These are phyloP conservation scores for Mesocentrotus franciscanus DNA, from an alignment of 53 echinoderm and acorn worm genomes.

Conservation along the genomic window DNA sequence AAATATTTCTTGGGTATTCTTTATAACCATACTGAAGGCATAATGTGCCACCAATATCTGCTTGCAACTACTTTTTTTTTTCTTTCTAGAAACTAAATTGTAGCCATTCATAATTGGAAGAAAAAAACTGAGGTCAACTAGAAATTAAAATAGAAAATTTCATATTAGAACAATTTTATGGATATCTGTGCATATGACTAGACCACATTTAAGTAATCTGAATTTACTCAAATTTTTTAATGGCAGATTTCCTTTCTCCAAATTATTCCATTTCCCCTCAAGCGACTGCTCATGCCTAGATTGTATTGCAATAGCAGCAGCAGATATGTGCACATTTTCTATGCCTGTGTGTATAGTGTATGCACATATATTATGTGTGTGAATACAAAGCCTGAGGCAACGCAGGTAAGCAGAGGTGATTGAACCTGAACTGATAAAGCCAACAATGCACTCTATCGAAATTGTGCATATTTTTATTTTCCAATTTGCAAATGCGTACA, in stretches of 20 bases:
- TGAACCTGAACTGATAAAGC: not conserved
- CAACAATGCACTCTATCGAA: not conserved
- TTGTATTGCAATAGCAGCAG: not conserved
- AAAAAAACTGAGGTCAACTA: not conserved
- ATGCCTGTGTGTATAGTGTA: not conserved
- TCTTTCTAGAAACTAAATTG: not conserved
- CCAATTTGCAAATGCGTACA: not conserved
- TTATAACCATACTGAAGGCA: not conserved
- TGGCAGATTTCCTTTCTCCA: not conserved
- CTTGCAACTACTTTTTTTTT: not conserved
- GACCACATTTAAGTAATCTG: not conserved
- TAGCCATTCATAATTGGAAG: not conserved
- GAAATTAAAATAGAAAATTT: not conserved
- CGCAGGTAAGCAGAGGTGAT: not conserved
- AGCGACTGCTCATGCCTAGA: not conserved
- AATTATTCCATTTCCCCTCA: conserved; percentile 29
- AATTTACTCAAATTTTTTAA: conserved; percentile 17
- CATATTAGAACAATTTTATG: no score
- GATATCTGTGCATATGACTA: not conserved
- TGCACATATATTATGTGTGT: not conserved
- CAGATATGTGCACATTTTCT: not conserved
- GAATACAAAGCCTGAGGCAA: not conserved
- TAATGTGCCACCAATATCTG: not conserved
- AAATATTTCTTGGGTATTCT: not conserved
- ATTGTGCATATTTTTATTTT: not conserved